Evolutionary conservation across 1,140 invertebrate species (phyloP).

Genomic region (fruit fly (Drosophila melanogaster)): Release_6_plus_ISO1_MT NT_037436.4:8836001-8836500

Average conservation of each 20-base stretch:
- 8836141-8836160: constrained; percentile 34
- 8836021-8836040: constrained; percentile 28
- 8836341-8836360: neutral
- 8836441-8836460: neutral
- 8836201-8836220: constrained; percentile 32
- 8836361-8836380: no score
- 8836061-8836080: constrained; percentile 1
- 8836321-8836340: neutral
- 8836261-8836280: constrained; percentile 66
- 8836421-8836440: neutral
- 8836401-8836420: neutral
- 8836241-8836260: constrained; percentile 12
- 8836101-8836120: constrained; percentile 14
- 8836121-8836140: constrained; percentile 50
- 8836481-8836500: constrained; percentile 14
- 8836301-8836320: neutral
- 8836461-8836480: neutral
- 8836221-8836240: constrained; percentile 79
- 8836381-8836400: neutral
- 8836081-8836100: constrained; percentile 50
- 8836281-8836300: constrained; percentile 54
- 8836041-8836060: constrained; percentile 31
- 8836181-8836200: constrained; percentile 36
- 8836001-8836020: constrained; percentile 69
- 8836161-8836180: constrained; percentile 68